Conservation (phyloP, 2,797 vertebrate species). For the Amniataba percoides region DNA sequence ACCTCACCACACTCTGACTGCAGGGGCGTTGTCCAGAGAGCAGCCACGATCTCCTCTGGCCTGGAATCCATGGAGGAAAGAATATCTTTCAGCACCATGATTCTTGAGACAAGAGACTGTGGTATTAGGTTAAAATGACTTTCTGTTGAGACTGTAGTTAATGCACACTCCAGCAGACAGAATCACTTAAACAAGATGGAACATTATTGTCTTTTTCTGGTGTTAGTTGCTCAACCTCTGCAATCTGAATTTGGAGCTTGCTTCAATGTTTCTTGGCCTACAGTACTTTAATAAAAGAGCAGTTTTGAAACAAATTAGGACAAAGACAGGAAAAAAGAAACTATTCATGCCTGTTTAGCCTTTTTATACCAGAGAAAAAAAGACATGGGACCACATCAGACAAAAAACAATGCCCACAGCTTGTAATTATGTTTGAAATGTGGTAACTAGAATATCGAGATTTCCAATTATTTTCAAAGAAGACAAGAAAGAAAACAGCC, state of each 20-base stretch:
- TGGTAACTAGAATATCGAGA: constrained; percentile 82
- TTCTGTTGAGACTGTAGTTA: not conserved
- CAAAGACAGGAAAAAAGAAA: constrained; percentile 59
- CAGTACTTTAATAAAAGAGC: constrained; percentile 63
- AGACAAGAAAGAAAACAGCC: constrained; percentile 69
- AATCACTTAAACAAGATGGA: not conserved
- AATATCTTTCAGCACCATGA: constrained; percentile 28
- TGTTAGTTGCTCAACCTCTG: constrained; percentile 15
- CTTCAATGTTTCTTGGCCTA: constrained; percentile 45
- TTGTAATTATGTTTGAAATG: constrained; percentile 85
- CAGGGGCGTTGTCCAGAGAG: constrained; percentile 22
- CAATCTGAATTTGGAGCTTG: constrained; percentile 25
- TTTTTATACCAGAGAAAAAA: constrained; percentile 64
- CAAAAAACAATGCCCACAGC: constrained; percentile 77
- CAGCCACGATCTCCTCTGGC: constrained; percentile 11
- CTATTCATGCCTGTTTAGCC: constrained; percentile 64
- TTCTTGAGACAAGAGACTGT: constrained; percentile 1
- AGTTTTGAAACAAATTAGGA: constrained; percentile 68
- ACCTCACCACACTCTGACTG: constrained; percentile 41
- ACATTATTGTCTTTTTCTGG: constrained; percentile 6
- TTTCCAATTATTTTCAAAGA: constrained; percentile 83
- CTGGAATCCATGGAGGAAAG: not conserved
- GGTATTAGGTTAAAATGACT: not conserved
- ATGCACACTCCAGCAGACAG: no score
- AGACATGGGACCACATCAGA: constrained; percentile 80